A percentile compares a stretch with the other conserved stretches of the same genome.
Conservation (phyloP, 2,113 vertebrate genomes). For the Brachyistius frenatus region DNA sequence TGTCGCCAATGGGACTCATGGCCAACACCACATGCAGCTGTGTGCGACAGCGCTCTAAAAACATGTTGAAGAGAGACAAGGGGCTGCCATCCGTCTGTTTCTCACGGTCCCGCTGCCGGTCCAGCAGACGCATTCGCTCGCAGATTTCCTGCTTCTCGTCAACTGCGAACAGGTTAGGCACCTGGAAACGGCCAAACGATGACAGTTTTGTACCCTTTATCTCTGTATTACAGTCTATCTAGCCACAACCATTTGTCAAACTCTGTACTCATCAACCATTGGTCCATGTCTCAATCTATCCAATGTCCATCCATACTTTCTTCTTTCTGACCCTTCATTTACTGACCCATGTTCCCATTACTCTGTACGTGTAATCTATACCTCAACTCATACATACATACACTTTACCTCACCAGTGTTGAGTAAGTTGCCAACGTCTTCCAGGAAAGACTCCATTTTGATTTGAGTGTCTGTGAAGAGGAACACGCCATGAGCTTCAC, state of each 20-base stretch:
- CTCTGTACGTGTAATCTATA: not conserved
- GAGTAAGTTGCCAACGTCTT: conserved; percentile 92
- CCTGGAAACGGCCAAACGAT: conserved; percentile 40
- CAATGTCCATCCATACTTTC: not conserved
- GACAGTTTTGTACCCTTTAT: not conserved
- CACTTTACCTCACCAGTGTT: conserved; percentile 89
- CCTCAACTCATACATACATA: not conserved
- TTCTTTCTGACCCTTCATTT: not conserved
- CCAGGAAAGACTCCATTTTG: conserved; percentile 92
- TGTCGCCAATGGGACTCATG: conserved; percentile 94
- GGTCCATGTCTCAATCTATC: no score
- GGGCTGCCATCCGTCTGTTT: conserved; percentile 92
- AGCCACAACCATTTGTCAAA: not conserved
- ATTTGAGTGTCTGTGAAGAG: conserved; percentile 94
- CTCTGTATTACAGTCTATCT: not conserved
- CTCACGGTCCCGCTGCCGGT: conserved; percentile 87
- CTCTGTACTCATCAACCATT: not conserved
- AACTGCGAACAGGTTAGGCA: conserved; percentile 90
- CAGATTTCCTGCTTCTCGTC: conserved; percentile 94
- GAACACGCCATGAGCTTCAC: conserved; percentile 89
- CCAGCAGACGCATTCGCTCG: conserved; percentile 90
- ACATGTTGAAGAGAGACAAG: conserved; percentile 92
- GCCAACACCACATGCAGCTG: conserved; percentile 92
- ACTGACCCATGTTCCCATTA: not conserved
- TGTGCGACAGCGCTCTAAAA: conserved; percentile 90